Evolutionary conservation across 64 coral and sea anemone species (phyloP).

Genomic region (Porites australiensis): DNA sequence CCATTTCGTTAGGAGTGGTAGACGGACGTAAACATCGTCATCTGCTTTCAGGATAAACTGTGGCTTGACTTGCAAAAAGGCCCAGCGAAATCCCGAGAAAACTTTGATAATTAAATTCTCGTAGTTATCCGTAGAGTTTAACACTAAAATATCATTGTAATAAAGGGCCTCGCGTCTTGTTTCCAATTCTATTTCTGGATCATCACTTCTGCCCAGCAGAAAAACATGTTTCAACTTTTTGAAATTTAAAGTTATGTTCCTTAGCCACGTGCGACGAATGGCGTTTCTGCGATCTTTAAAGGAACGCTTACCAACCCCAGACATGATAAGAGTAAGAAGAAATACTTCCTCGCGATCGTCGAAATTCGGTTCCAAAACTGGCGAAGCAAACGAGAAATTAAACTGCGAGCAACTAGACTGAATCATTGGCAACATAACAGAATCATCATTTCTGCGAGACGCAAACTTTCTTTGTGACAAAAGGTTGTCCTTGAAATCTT

Average conservation of each 20-base stretch:
- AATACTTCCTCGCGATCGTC: neutral
- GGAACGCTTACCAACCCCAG: neutral
- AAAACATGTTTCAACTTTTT: neutral
- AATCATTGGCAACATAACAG: neutral
- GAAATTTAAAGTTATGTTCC: neutral
- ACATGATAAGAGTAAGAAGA: neutral
- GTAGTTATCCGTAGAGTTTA: slow-evolving; percentile 19
- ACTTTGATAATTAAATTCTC: slow-evolving; percentile 6
- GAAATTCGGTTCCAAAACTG: neutral
- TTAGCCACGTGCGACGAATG: slow-evolving; percentile 1
- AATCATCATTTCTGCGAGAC: neutral
- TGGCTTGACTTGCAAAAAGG: neutral
- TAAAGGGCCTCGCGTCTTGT: neutral
- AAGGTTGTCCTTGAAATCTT: neutral
- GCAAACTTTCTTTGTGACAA: neutral
- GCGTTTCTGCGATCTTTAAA: neutral
- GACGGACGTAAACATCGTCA: neutral
- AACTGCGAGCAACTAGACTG: neutral
- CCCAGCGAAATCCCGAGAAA: neutral
- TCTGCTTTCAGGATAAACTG: slow-evolving; percentile 7
- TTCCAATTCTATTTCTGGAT: neutral
- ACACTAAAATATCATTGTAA: neutral
- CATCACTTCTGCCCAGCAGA: neutral
- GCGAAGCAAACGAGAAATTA: neutral
- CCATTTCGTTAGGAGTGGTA: neutral